Percentiles rank a stretch among this genome's conserved stretches.
These are phyloP conservation scores for Glaucomys volans DNA, from an alignment of 2,113 vertebrate genomes.

Conservation along the genomic window DNA sequence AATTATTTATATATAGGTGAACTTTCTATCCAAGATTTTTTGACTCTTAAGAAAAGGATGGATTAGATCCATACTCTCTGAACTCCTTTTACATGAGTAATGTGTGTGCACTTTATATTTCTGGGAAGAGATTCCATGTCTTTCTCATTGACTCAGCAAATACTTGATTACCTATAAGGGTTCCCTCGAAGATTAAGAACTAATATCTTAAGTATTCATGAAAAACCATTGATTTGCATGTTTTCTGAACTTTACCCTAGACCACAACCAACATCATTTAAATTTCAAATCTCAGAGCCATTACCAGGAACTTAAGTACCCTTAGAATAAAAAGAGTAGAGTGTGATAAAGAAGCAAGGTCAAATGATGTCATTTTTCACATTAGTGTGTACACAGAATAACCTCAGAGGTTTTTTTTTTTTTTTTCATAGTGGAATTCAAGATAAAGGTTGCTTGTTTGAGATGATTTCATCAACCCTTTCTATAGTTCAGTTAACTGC, in stretches of 20 bases:
- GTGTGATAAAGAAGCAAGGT: neutral
- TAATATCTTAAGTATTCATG: neutral
- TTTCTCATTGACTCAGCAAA: conserved; percentile 1
- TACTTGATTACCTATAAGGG: neutral
- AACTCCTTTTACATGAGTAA: neutral
- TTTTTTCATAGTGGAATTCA: neutral
- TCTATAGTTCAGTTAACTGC: neutral
- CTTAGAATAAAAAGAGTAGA: neutral
- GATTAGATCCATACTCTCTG: neutral
- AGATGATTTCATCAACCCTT: neutral
- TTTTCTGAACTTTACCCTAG: neutral
- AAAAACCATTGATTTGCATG: neutral
- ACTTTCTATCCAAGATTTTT: neutral
- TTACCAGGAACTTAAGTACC: neutral
- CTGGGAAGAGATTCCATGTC: neutral
- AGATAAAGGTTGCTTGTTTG: neutral
- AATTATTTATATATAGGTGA: neutral
- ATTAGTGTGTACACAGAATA: neutral
- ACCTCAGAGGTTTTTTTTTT: neutral
- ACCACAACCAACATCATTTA: neutral
- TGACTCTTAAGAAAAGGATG: neutral
- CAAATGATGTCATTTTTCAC: neutral
- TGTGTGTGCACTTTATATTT: neutral
- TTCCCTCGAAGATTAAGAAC: neutral
- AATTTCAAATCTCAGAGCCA: neutral